Evolutionary conservation across 2,113 vertebrate genomes (phyloP), one percentile per base, ranked within the genome.

Genomic region (Chitala chitala): DNA sequence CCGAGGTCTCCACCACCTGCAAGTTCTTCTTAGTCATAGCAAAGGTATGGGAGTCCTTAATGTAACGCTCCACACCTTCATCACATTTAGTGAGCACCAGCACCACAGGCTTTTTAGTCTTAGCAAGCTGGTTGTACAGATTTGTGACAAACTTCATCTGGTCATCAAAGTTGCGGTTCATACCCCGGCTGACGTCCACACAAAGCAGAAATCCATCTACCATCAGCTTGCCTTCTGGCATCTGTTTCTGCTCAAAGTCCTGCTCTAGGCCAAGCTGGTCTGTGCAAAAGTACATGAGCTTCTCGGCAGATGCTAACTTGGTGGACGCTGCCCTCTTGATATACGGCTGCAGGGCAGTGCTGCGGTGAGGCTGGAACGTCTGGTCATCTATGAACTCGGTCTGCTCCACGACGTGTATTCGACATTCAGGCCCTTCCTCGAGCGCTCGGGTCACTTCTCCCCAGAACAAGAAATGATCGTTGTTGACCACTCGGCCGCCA

Each of bases 181-280:
- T 98, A 5, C 95, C 97, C 76, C 96, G 83, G 85, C 96, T 98
- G 3, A 98, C 96, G 44, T 99, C 97, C 0, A 98, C 84, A 74
- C 94, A 94, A 0, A 98, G 92, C 6, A 99, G 87, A 76, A 94
- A 98, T 17, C 97, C 97, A 26, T 99, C 97, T 7, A 97, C 88
- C 69, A 92, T 86, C 20, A 99, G 87, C 82, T 99, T 99, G 38
- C 97, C 97, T 38, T 99, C 97, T 0, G 96, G 95, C 97, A 99
- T 99, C 83, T 99, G 97, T 76, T 99, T 99, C 84, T 99, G 97
- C 79, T 99, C 96, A 84, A 99, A 99, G 91, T 99, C 97, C 87
- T 99, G 97, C 76, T 99, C 97, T 83, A 99, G 81, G 0, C 97
- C 97, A 26, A 99, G 85, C 87, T 99, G 97, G 84, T 99, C 97